Percentiles rank a stretch among this genome's conserved stretches.
Conservation (phyloP, 2,888 invertebrate species). For the Xestia sexstrigata region DNA sequence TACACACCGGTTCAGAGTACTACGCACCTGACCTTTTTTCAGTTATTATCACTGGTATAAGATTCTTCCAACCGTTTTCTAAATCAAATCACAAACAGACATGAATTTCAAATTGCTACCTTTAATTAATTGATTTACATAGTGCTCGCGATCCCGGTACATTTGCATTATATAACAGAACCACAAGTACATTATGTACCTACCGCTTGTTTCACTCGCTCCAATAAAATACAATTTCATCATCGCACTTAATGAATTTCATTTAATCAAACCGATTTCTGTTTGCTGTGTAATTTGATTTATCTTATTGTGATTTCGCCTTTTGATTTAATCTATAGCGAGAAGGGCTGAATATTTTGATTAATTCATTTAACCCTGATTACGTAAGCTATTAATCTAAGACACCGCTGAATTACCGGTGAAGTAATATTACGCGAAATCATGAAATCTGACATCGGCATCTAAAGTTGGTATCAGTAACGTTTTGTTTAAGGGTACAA, state of each 20-base stretch:
- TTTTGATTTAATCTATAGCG: constrained; percentile 33
- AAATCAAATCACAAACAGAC: constrained; percentile 4
- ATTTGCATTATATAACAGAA: constrained; percentile 3
- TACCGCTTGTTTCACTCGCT: background rate
- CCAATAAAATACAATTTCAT: constrained; percentile 22
- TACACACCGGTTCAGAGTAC: background rate
- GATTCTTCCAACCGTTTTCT: background rate
- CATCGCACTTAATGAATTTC: constrained; percentile 28
- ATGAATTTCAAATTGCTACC: constrained; percentile 3
- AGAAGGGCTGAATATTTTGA: constrained; percentile 7
- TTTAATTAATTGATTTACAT: constrained; percentile 31
- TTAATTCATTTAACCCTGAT: constrained; percentile 34
- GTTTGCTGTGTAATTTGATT: constrained; percentile 46
- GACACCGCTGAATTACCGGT: constrained; percentile 11
- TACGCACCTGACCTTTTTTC: background rate
- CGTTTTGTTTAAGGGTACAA: background rate
- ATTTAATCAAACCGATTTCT: constrained; percentile 39
- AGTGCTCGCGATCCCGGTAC: constrained; percentile 6
- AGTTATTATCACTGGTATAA: background rate
- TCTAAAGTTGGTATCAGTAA: background rate
- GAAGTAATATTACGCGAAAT: background rate
- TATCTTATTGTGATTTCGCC: constrained; percentile 16
- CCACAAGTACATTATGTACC: background rate
- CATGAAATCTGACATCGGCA: background rate
- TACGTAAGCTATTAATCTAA: constrained; percentile 5